phyloP scores from a whole-genome alignment of 2,113 vertebrate genomes.

The Eidolon helvum region DNA sequence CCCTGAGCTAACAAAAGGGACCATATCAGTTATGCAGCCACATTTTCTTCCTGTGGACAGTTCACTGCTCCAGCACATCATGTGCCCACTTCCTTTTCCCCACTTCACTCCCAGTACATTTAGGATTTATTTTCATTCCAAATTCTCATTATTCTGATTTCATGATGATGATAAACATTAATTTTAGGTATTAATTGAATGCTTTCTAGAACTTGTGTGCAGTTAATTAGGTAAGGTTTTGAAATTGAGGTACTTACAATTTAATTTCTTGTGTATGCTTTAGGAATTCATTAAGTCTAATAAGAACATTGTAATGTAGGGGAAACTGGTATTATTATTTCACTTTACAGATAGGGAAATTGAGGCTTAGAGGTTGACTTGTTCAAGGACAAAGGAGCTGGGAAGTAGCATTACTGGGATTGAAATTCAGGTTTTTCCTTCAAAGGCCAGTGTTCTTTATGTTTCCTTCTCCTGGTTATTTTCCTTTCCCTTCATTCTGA shows the following conservation, averaged over 20 bases:
- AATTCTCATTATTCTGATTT: neutral
- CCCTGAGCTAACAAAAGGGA: neutral
- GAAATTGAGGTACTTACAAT: neutral
- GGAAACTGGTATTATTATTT: neutral
- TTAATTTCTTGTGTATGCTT: neutral
- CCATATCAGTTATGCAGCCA: neutral
- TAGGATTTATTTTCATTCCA: neutral
- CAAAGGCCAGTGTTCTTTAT: neutral
- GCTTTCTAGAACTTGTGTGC: neutral
- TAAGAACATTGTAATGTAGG: neutral
- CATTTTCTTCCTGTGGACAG: neutral
- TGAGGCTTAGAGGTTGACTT: neutral
- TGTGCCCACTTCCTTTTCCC: rapidly evolving
- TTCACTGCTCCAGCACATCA: neutral
- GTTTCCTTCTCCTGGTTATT: neutral
- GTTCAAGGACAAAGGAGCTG: neutral
- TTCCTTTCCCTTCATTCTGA: neutral
- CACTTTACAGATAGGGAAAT: neutral
- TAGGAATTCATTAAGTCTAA: neutral
- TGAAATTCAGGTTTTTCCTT: neutral
- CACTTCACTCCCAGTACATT: rapidly evolving
- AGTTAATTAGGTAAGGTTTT: neutral
- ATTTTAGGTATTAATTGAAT: neutral
- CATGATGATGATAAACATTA: neutral
- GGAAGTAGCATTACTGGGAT: neutral